A percentile compares a stretch with the other conserved stretches of the same genome.
Conservation (phyloP, 1,140 invertebrate species). For the Drosophila bocki region DNA sequence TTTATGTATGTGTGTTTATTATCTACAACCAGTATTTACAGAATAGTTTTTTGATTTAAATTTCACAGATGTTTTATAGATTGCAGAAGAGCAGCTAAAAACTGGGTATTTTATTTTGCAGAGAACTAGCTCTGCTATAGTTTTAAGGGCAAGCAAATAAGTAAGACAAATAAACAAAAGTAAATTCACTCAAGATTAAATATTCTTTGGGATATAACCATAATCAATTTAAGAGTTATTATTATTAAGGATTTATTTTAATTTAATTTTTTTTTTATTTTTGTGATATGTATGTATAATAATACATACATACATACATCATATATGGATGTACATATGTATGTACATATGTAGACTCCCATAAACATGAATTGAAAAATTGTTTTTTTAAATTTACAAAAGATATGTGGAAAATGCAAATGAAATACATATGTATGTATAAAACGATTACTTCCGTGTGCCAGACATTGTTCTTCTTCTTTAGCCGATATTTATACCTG, state of each 20-base stretch:
- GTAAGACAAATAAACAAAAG: neutral
- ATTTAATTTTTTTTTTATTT: neutral
- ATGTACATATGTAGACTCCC: neutral
- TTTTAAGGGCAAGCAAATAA: neutral
- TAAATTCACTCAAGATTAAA: neutral
- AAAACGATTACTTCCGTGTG: slow-evolving; percentile 40
- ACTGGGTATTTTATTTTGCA: neutral
- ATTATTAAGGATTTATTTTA: neutral
- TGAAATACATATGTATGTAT: neutral
- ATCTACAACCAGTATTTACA: neutral
- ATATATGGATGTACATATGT: neutral
- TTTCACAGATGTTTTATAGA: neutral
- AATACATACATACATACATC: neutral
- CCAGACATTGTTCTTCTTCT: slow-evolving; percentile 21
- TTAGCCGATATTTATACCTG: slow-evolving; percentile 47
- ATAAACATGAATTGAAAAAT: neutral
- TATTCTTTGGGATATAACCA: neutral
- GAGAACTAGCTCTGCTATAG: neutral
- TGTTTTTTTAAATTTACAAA: slow-evolving; percentile 4
- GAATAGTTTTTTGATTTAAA: neutral
- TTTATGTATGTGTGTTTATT: neutral
- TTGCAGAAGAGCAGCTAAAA: neutral
- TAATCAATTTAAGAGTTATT: neutral
- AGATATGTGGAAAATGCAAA: slow-evolving; percentile 10
- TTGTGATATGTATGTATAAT: neutral